Evolutionary conservation across 1,140 invertebrate species (phyloP).

Genomic region (Asbolus verrucosus): DNA sequence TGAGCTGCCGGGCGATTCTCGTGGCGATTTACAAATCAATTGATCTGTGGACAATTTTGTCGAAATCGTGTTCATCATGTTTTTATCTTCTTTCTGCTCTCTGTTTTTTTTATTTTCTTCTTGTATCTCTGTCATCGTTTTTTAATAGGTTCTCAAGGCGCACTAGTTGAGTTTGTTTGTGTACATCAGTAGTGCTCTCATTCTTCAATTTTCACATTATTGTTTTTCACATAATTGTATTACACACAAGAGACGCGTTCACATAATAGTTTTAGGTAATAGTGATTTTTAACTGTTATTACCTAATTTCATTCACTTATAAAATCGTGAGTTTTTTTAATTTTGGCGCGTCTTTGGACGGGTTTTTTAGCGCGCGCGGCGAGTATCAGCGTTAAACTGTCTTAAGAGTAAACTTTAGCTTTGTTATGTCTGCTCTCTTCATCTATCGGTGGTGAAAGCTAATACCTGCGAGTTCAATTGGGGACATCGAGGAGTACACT

Average conservation of each 20-base stretch:
- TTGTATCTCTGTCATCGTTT: not conserved
- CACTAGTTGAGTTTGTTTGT: too few relatives aligned
- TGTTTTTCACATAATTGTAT: slow-evolving; percentile 7
- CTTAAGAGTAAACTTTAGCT: slow-evolving; percentile 12
- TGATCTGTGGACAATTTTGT: slow-evolving; percentile 68
- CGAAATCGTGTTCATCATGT: slow-evolving; percentile 57
- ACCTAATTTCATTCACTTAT: too few relatives aligned
- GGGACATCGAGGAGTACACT: slow-evolving; percentile 24
- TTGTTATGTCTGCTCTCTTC: slow-evolving; percentile 34
- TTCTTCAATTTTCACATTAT: slow-evolving; percentile 41
- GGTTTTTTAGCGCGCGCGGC: slow-evolving; percentile 22
- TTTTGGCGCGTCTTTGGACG: too few relatives aligned
- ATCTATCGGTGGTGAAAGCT: slow-evolving; percentile 44
- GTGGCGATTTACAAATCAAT: slow-evolving; percentile 69
- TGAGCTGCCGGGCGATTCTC: slow-evolving; percentile 62
- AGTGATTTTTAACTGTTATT: too few relatives aligned
- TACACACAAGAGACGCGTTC: slow-evolving; percentile 7
- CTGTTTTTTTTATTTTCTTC: slow-evolving; percentile 8
- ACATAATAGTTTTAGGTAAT: slow-evolving; percentile 1
- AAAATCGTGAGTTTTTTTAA: too few relatives aligned
- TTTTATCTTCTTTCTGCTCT: slow-evolving; percentile 46
- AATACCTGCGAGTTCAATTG: slow-evolving; percentile 44
- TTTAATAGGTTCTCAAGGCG: too few relatives aligned
- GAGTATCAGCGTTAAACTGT: slow-evolving; percentile 9
- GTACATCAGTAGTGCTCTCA: slow-evolving; percentile 26